Conservation (phyloP, 2,113 vertebrate species). For the Symphodus melops region DNA sequence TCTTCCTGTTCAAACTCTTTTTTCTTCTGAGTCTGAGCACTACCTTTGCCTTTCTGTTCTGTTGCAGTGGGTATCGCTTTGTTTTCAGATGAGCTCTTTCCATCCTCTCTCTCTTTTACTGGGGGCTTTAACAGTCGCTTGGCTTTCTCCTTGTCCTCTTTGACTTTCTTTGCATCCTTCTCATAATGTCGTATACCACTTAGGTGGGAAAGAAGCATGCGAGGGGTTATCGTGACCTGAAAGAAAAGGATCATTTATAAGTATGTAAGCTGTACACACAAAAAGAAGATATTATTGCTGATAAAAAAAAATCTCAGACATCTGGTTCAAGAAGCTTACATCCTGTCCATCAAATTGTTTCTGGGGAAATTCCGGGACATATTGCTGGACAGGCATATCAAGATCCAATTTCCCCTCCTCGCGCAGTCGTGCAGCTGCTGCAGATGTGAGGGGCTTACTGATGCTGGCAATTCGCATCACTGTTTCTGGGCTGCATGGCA, state of each 20-base stretch:
- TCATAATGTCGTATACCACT: conserved; percentile 99
- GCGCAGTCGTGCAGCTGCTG: conserved; percentile 91
- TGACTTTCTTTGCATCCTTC: conserved; percentile 92
- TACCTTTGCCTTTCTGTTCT: conserved; percentile 73
- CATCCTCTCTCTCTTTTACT: conserved; percentile 65
- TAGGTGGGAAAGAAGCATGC: conserved; percentile 93
- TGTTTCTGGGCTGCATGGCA: conserved; percentile 88
- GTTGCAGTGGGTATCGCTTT: conserved; percentile 54
- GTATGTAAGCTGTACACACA: neutral
- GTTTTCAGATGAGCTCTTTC: conserved; percentile 69
- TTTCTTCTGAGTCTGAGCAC: conserved; percentile 79
- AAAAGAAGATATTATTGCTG: neutral
- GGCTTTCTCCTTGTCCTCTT: conserved; percentile 86
- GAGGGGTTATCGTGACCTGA: conserved; percentile 92
- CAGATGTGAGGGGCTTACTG: conserved; percentile 95
- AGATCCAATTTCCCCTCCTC: conserved; percentile 93
- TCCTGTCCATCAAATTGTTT: conserved; percentile 92
- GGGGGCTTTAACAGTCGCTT: conserved; percentile 82
- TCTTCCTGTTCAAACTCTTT: conserved; percentile 93
- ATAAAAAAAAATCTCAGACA: neutral
- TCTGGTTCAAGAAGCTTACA: conserved; percentile 79
- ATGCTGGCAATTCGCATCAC: conserved; percentile 97
- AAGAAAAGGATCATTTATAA: conserved; percentile 4
- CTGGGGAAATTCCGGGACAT: conserved; percentile 95
- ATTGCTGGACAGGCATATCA: conserved; percentile 93